A percentile compares a stretch with the other conserved stretches of the same genome.
Evolutionary conservation across 2,113 vertebrate species (phyloP).

Genomic region (Geothlypis trichas): DNA sequence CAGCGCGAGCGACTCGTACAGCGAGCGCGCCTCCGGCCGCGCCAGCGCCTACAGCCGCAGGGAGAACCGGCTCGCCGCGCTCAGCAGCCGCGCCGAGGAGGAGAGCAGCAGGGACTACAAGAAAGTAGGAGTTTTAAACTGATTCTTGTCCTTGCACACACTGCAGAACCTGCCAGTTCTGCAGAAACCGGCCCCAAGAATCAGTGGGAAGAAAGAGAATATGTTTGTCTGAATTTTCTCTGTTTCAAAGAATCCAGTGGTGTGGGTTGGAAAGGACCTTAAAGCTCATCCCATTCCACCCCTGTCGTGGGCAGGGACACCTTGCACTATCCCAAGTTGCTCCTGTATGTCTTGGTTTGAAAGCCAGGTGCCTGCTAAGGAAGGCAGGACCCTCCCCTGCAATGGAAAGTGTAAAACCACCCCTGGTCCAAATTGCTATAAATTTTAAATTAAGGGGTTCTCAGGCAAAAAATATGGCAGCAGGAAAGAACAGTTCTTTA

Average conservation of each 20-base stretch:
- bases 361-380: too few species aligned
- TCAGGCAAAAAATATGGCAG: too few species aligned
- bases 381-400: too few species aligned
- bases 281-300: neutral
- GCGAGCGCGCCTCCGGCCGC: conserved; percentile 79
- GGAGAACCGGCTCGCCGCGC: conserved; percentile 84
- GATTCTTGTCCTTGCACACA: neutral
- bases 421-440: too few species aligned
- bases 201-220: neutral
- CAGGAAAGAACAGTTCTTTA: too few species aligned
- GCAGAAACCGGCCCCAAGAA: neutral
- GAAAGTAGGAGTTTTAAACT: conserved; percentile 74
- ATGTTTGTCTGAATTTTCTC: neutral
- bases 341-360: too few species aligned
- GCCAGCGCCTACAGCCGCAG: conserved; percentile 84
- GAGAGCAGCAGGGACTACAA: conserved; percentile 87
- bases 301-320: neutral
- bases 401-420: too few species aligned
- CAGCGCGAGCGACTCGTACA: conserved; percentile 68
- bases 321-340: neutral
- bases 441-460: too few species aligned
- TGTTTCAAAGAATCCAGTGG: neutral
- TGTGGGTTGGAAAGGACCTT: neutral
- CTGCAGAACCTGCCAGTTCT: neutral
- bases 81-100: conserved; percentile 81